Conservation (phyloP, 2,113 vertebrate genomes). For the Larimichthys polyactis region DNA sequence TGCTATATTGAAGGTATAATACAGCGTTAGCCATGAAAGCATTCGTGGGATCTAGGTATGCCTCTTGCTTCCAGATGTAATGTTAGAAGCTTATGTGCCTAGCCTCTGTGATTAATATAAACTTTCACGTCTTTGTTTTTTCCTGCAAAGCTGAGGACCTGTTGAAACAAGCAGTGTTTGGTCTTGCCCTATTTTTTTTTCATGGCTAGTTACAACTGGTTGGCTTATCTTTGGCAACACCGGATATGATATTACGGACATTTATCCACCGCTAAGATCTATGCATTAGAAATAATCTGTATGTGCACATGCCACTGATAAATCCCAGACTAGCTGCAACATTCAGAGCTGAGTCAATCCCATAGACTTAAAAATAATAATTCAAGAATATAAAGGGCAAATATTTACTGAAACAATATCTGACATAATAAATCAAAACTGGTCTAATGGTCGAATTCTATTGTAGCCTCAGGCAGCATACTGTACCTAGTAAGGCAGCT, state of each 20-base stretch:
- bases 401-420: neutral
- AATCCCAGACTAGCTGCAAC: neutral
- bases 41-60: conserved; percentile 7
- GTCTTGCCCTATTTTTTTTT: neutral
- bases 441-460: conserved; percentile 37
- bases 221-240: neutral
- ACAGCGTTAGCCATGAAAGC: conserved; percentile 42
- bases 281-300: neutral
- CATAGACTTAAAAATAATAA: neutral
- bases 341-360: neutral
- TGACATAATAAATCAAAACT: conserved; percentile 20
- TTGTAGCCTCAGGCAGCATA: neutral
- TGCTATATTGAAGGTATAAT: conserved; percentile 51
- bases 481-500: neutral
- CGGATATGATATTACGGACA: neutral
- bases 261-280: neutral
- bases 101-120: conserved; percentile 34
- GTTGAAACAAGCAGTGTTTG: conserved; percentile 26
- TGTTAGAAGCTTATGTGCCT: conserved; percentile 31
- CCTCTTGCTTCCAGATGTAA: conserved; percentile 9
- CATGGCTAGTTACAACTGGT: neutral
- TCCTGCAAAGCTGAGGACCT: neutral
- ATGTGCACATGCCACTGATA: neutral
- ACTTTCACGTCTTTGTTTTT: conserved; percentile 14
- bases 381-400: neutral